These are phyloP conservation scores for Karalla daura DNA, from an alignment of 2,797 vertebrate genomes.

Conservation along the genomic window DNA sequence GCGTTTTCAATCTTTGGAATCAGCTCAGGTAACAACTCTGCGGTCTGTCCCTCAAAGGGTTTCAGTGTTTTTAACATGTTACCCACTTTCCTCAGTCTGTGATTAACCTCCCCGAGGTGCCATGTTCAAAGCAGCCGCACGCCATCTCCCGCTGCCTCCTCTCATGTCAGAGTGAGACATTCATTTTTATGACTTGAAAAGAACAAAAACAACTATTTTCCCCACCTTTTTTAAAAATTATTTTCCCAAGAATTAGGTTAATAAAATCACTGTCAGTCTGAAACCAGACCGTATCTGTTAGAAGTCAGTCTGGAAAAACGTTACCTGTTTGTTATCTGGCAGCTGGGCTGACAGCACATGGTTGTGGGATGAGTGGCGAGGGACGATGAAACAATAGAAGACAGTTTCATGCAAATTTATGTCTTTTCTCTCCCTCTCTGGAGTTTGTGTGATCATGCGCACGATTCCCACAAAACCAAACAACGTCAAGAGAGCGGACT, in stretches of 20 bases:
- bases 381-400: conserved; percentile 26
- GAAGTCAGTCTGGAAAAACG: background rate
- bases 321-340: conserved; percentile 15
- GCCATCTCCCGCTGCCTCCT: background rate
- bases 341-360: conserved; percentile 25
- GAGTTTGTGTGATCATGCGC: conserved; percentile 30
- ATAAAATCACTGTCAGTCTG: background rate
- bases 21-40: too few relatives aligned
- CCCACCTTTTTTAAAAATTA: too few relatives aligned
- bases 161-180: background rate
- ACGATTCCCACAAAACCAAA: conserved; percentile 36
- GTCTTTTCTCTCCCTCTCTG: background rate
- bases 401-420: conserved; percentile 15
- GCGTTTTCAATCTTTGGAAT: too few relatives aligned
- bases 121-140: background rate
- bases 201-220: background rate
- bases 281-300: conserved; percentile 6
- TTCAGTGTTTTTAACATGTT: background rate
- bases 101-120: background rate
- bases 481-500: conserved; percentile 26
- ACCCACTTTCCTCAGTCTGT: background rate
- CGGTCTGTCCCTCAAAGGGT: background rate
- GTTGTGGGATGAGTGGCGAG: conserved; percentile 24
- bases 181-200: background rate
- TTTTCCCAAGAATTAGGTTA: too few relatives aligned